Evolutionary conservation across 2,888 invertebrate species (phyloP), one percentile per base, ranked within the genome.

Genomic region (Tortrix viridana): DNA sequence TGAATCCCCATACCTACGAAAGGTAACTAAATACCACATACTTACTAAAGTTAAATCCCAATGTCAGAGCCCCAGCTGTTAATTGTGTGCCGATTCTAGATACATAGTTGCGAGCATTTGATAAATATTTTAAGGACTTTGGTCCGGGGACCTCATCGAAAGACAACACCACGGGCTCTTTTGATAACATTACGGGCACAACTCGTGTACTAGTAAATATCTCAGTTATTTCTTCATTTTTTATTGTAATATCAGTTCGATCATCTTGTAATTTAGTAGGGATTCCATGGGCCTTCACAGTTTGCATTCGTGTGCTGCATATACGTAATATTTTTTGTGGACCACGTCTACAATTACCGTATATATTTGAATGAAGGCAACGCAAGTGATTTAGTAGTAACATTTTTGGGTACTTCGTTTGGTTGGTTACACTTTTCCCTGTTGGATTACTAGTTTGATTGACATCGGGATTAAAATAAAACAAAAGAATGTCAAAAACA

Each of bases 71-170:
- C 47, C 91, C 85, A 16, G 93, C 93, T 16, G 93, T 94, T 20
- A 94, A 69, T 79, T 95, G 95, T 67, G 94, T 94, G 69, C 95
- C 94, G 62, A 95, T 74, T 66, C 93, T 85, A 20, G 95, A 94
- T 69, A 95, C 82, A 79, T 94, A 93, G 71, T 89, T 92, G 80
- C 95, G 94, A 67, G 93, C 80, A 73, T 84, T 93, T 6, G 94
- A 93, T 71, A 94, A 85, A 50, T 93, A 82, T 72, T 93, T 93
- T 22, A 95, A 81, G 22, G 92, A 75, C 60, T 87, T 87, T 0
- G 95, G 95, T 0, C 95, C 95, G 0, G 95, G 95, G 19, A 95
- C 92, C 0, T 94, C 94, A 66, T 95, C 94, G 74, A 95, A 95
- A 0, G 94, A 79, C 49, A 92, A 77, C 59, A 87, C 77, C 12